phyloP scores from a whole-genome alignment of 2,888 invertebrate genomes.

The Leptinotarsa peninsularis region DNA sequence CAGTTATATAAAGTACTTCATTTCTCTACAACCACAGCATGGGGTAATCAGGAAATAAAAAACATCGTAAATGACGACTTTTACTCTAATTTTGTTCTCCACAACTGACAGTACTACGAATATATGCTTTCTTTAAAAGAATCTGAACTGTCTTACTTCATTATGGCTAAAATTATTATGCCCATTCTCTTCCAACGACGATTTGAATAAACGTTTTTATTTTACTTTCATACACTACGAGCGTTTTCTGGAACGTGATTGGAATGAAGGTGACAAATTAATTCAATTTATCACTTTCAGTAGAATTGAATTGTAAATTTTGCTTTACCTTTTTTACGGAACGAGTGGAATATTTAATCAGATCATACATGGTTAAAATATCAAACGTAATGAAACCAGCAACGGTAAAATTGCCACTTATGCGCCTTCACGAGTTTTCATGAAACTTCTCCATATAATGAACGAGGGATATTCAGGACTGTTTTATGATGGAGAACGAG shows the following conservation, averaged over 20 bases:
- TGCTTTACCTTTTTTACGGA: not conserved
- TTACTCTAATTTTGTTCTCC: not conserved
- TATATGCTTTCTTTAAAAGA: not conserved
- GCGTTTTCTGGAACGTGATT: constrained; percentile 25
- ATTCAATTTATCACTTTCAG: constrained; percentile 29
- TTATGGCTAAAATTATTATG: not conserved
- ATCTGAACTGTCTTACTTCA: not conserved
- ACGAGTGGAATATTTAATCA: constrained; percentile 9
- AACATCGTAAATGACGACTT: not conserved
- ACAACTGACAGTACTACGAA: not conserved
- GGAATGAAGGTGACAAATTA: constrained; percentile 22
- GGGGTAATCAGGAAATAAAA: not conserved
- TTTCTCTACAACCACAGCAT: too few species aligned
- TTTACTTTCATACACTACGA: not conserved
- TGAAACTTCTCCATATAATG: too few species aligned
- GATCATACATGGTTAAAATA: not conserved
- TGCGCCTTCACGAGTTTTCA: not conserved
- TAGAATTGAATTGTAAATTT: constrained; percentile 6
- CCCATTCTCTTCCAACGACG: not conserved
- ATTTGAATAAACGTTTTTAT: constrained; percentile 1
- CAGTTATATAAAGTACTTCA: too few species aligned
- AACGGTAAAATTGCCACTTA: not conserved
- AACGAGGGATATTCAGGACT: not conserved
- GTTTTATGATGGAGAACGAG: not conserved
- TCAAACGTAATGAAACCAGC: not conserved